Percentiles rank a stretch among this genome's conserved stretches.
Evolutionary conservation across 1,140 invertebrate genomes (phyloP).

Genomic region (Achroia grisella): DNA sequence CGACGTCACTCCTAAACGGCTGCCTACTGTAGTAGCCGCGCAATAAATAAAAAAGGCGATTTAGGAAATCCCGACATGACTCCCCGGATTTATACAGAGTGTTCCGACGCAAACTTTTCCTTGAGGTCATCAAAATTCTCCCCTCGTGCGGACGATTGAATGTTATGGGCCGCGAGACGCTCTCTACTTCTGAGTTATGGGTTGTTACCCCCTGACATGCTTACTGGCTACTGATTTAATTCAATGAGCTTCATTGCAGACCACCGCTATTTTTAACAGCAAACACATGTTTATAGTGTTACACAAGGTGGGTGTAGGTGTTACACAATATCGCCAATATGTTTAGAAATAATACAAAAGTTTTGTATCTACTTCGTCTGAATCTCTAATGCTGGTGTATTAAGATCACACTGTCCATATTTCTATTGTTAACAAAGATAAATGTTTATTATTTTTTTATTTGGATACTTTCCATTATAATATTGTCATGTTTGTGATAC

Average conservation of each 20-base stretch:
- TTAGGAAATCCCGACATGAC: slow-evolving; percentile 63
- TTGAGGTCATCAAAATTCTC: slow-evolving; percentile 64
- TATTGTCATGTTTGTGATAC: no score
- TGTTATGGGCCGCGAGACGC: slow-evolving; percentile 58
- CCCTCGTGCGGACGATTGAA: slow-evolving; percentile 64
- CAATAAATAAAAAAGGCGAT: slow-evolving; percentile 65
- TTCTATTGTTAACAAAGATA: no score
- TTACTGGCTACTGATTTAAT: slow-evolving; percentile 37
- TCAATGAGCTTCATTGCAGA: slow-evolving; percentile 21
- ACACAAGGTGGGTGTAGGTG: no score
- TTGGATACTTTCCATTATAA: no score
- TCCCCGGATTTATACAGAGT: slow-evolving; percentile 61
- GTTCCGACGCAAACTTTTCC: slow-evolving; percentile 55
- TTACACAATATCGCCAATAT: no score
- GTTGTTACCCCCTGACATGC: slow-evolving; percentile 38
- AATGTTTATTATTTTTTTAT: no score
- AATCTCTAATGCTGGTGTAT: no score
- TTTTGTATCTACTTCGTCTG: no score
- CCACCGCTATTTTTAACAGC: no score
- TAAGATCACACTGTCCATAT: no score
- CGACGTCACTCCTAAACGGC: slow-evolving; percentile 37
- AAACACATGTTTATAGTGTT: no score
- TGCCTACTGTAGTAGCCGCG: slow-evolving; percentile 34
- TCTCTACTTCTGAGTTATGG: slow-evolving; percentile 53
- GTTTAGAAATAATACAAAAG: no score